Percentiles rank a stretch among this genome's conserved stretches.
Evolutionary conservation across 1,140 invertebrate species (phyloP).

Genomic region (Drosophila fuyamai): DNA sequence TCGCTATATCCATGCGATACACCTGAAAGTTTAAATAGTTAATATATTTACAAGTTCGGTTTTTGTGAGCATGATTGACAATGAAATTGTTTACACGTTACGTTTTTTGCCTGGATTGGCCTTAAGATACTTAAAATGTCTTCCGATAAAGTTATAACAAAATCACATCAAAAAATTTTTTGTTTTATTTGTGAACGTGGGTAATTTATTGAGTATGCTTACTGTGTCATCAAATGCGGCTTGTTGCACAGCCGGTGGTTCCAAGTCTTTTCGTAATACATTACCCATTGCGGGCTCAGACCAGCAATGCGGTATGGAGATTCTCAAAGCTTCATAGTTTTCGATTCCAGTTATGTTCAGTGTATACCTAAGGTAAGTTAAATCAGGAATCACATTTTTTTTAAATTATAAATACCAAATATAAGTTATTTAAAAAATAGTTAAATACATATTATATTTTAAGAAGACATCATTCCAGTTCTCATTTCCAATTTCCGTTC

Average conservation of each 20-base stretch:
- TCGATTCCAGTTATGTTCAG: conserved; percentile 89
- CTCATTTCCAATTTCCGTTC: too few relatives aligned
- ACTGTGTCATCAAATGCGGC: conserved; percentile 92
- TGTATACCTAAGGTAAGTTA: conserved; percentile 84
- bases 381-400: background rate
- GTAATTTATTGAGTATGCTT: conserved; percentile 48
- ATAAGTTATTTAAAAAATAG: background rate
- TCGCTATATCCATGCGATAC: conserved; percentile 93
- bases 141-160: conserved; percentile 5
- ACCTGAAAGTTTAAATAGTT: conserved; percentile 74
- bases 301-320: conserved; percentile 90
- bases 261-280: conserved; percentile 86
- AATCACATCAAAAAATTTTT: background rate
- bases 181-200: background rate
- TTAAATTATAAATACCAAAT: background rate
- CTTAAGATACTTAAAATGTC: conserved; percentile 61
- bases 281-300: conserved; percentile 89
- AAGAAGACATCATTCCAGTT: too few relatives aligned
- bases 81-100: background rate
- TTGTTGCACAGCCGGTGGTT: conserved; percentile 91
- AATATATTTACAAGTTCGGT: background rate
- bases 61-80: background rate
- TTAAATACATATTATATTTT: too few relatives aligned
- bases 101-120: background rate
- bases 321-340: conserved; percentile 89